Base-by-base conservation (phyloP, 2,888 invertebrate species). In the Chaetoderma sp. region DNA sequence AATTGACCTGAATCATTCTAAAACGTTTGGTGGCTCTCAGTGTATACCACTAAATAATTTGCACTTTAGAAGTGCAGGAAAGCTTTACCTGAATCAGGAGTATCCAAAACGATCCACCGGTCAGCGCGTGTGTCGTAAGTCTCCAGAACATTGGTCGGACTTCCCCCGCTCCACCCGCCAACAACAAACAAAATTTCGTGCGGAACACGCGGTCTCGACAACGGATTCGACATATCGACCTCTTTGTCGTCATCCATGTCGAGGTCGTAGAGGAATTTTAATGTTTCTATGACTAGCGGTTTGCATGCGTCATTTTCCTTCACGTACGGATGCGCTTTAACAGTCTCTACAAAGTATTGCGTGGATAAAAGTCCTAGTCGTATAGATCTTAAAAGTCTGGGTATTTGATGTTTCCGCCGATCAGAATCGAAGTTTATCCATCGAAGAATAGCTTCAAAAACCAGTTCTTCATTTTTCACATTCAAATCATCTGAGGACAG, bases 261-360 rank as follows among this genome's bases (percentile, higher is more conserved):
- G 81, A 96, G 89, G 84, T 96, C 95, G 87, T 95, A 95, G 52
- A 96, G 89, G 86, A 96, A 96, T 83, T 93, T 94, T 42, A 96
- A 88, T 0, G 96, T 95, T 85, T 96, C 95, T 36, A 96, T 94
- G 70, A 96, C 93, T 71, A 96, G 91, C 0, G 95, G 95, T 18
- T 93, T 90, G 74, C 95, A 94, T 10, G 91, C 91, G 71, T 94
- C 93, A 58, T 71, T 77, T 54, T 80, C 92, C 13, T 91, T 90
- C 0, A 97, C 94, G 85, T 93, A 95, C 0, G 92, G 92, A 85
- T 96, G 94, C 71, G 93, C 93, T 85, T 85, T 86, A 27, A 87
- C 94, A 81, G 93, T 92, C 85, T 96, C 95, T 84, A 95, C 89
- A 86, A 96, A 96, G 86, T 93, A 96, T 89, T 94, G 90, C 1